A percentile compares a stretch with the other conserved stretches of the same genome.
Conservation (phyloP, 1,140 invertebrate species). For the Drosophila kikkawai region DNA sequence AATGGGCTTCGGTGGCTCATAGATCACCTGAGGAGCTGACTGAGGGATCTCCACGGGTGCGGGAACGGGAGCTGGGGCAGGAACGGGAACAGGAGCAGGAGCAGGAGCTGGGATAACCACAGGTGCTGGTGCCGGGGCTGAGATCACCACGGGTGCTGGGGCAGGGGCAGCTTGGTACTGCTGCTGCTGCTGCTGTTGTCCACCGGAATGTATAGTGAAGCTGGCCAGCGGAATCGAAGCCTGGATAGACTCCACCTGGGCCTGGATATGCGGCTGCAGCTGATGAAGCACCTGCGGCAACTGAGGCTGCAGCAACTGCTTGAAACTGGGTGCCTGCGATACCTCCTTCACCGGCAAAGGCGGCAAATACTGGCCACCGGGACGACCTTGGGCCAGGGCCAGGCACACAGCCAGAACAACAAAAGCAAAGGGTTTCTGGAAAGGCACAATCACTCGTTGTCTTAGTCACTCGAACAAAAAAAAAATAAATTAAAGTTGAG, state of each 20-base stretch:
- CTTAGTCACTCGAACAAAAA: slow-evolving; percentile 27
- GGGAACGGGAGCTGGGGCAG: background rate
- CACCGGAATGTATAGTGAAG: slow-evolving; percentile 58
- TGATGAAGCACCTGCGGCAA: slow-evolving; percentile 32
- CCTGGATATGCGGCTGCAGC: slow-evolving; percentile 32
- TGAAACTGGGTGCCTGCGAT: slow-evolving; percentile 17
- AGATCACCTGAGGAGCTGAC: slow-evolving; percentile 44
- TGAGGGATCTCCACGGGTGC: background rate
- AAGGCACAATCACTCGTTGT: background rate
- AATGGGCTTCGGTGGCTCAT: slow-evolving; percentile 50
- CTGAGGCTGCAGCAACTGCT: slow-evolving; percentile 43
- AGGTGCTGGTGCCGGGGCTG: slow-evolving; percentile 1
- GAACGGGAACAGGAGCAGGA: background rate
- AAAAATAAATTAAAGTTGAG: background rate
- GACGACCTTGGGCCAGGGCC: slow-evolving; percentile 43
- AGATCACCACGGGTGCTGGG: background rate
- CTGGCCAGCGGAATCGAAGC: slow-evolving; percentile 65
- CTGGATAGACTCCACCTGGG: slow-evolving; percentile 63
- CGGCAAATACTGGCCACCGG: slow-evolving; percentile 51
- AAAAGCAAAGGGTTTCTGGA: slow-evolving; percentile 58
- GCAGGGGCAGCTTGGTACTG: background rate
- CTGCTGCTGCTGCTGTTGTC: slow-evolving; percentile 19
- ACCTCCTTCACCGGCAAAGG: slow-evolving; percentile 55
- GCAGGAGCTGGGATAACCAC: background rate
- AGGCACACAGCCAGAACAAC: slow-evolving; percentile 41